Conservation (phyloP, 2,888 invertebrate species). For the Caenorhabditis sp. region DNA sequence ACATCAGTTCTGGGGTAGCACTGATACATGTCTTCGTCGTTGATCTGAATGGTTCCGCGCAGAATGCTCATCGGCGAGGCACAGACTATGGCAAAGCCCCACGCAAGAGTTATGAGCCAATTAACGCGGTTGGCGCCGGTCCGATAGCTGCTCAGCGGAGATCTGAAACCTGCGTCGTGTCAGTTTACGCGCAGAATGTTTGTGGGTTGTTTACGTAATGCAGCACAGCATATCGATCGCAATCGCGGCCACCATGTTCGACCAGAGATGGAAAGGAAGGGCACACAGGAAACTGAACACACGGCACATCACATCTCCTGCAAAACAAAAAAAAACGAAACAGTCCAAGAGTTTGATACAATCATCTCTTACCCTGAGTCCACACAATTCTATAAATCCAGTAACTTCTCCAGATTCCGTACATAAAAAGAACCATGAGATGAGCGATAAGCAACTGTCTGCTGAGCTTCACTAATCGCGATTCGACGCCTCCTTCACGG, state of each 20-base stretch:
- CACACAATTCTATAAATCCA: conserved; percentile 75
- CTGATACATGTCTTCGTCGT: conserved; percentile 61
- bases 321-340: too few relatives aligned
- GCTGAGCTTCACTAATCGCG: conserved; percentile 68
- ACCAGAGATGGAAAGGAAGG: conserved; percentile 76
- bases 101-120: conserved; percentile 66
- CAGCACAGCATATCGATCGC: conserved; percentile 76
- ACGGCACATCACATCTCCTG: conserved; percentile 70
- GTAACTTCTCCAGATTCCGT: conserved; percentile 74
- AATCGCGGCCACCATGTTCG: conserved; percentile 75
- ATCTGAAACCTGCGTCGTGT: conserved; percentile 59
- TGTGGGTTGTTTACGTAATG: conserved; percentile 63
- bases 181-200: conserved; percentile 5
- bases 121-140: conserved; percentile 67
- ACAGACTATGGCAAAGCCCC: conserved; percentile 68
- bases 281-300: conserved; percentile 71
- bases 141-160: conserved; percentile 72
- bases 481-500: conserved; percentile 69
- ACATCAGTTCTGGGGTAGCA: conserved; percentile 68
- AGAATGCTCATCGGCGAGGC: conserved; percentile 69
- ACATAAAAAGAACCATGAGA: conserved; percentile 73
- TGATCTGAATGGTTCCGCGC: conserved; percentile 61
- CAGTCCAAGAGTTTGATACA: neutral
- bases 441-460: conserved; percentile 74
- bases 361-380: conserved; percentile 73